A percentile compares a stretch with the other conserved stretches of the same genome.
phyloP scores from a whole-genome alignment of 2,113 vertebrate species.

The western clawed frog (Xenopus tropicalis) region DNA sequence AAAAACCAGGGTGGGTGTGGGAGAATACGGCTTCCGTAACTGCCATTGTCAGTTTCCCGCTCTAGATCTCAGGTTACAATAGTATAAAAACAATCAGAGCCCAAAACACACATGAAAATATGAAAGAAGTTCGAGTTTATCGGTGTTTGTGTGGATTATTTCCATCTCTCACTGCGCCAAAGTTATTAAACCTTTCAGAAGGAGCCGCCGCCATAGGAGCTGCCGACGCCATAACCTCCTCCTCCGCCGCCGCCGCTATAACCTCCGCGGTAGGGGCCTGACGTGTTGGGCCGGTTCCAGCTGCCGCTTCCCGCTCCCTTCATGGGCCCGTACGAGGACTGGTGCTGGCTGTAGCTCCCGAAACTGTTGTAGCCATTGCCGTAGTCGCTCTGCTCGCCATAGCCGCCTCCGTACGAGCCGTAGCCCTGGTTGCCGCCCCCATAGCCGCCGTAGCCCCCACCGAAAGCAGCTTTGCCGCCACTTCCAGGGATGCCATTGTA shows the following conservation, averaged over 20 bases:
- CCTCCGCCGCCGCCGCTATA: conserved; percentile 62
- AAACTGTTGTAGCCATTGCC: conserved; percentile 91
- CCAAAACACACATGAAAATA: no score
- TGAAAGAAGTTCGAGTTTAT: no score
- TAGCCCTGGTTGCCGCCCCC: conserved; percentile 60
- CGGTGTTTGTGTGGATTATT: no score
- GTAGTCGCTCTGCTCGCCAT: conserved; percentile 70
- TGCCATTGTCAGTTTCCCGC: no score
- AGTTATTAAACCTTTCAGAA: conserved; percentile 48
- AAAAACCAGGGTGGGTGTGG: no score
- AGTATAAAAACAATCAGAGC: no score
- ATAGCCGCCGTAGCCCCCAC: conserved; percentile 58
- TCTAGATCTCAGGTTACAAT: no score
- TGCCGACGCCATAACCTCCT: conserved; percentile 52
- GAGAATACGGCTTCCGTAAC: no score
- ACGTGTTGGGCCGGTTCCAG: conserved; percentile 80
- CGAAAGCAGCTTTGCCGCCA: conserved; percentile 76
- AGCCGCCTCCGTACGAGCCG: conserved; percentile 60
- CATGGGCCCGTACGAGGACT: conserved; percentile 88
- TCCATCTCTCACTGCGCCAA: no score
- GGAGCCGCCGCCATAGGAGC: conserved; percentile 58
- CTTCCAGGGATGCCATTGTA: conserved; percentile 72
- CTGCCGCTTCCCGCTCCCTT: conserved; percentile 83
- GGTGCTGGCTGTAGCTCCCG: conserved; percentile 90
- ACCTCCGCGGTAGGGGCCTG: conserved; percentile 79